Evolutionary conservation across 2,797 vertebrate species (phyloP), one percentile per base, ranked within the genome.

Genomic region (Knipowitschia caucasica): DNA sequence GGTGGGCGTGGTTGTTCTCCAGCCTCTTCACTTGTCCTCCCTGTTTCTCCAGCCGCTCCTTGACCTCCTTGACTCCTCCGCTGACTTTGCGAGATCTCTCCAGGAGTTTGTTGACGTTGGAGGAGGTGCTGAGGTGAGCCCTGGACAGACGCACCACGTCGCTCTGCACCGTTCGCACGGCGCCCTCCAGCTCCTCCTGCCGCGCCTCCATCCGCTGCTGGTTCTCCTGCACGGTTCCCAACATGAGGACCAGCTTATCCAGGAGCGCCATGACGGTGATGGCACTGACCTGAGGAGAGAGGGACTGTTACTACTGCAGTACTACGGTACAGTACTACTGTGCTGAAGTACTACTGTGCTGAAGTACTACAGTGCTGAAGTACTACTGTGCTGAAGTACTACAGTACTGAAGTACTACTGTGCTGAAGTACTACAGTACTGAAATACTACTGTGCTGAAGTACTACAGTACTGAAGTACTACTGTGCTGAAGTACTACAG

Each of bases 261-360:
- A 98, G 91, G 49, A 97, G 89, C 2, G 94, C 92, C 84, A 96
- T 90, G 64, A 98, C 95, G 0, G 95, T 98, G 82, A 97, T 93
- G 47, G 95, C 96, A 62, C 94, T 98, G 77, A 98, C 94, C n/a
- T n/a, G n/a, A n/a, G n/a, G n/a, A n/a, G n/a, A n/a, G n/a, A n/a
- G n/a, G n/a, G n/a, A n/a, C n/a, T n/a, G n/a, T n/a, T n/a, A n/a
- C n/a, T n/a, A n/a, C n/a, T n/a, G n/a, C n/a, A n/a, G n/a, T n/a
- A n/a, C n/a, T n/a, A n/a, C n/a, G n/a, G n/a, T n/a, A n/a, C n/a
- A n/a, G n/a, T n/a, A n/a, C n/a, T n/a, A n/a, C n/a, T n/a, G n/a
- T n/a, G n/a, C n/a, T n/a, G n/a, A n/a, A n/a, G n/a, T n/a, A n/a
- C n/a, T n/a, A n/a, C n/a, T n/a, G n/a, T n/a, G n/a, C n/a, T n/a